Conservation (phyloP, 2,888 invertebrate species). For the Cetonia aurata region DNA sequence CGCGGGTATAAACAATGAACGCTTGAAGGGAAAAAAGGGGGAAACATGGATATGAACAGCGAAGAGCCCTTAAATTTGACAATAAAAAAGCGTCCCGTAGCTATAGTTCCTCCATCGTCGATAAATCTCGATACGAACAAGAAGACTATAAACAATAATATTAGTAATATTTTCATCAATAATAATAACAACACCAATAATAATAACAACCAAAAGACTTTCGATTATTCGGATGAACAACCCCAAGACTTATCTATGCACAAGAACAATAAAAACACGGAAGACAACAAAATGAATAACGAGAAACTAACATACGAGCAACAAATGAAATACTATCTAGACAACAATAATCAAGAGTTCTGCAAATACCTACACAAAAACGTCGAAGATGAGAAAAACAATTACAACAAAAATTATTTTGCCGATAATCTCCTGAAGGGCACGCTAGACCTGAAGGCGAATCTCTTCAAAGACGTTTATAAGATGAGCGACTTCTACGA, state of each 20-base stretch:
- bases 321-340: constrained; percentile 45
- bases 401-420: constrained; percentile 64
- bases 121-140: constrained; percentile 53
- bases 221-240: constrained; percentile 63
- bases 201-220: constrained; percentile 48
- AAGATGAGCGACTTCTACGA: constrained; percentile 60
- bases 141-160: constrained; percentile 50
- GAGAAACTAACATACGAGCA: constrained; percentile 17
- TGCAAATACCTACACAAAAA: constrained; percentile 59
- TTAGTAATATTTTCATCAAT: constrained; percentile 46
- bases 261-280: constrained; percentile 48
- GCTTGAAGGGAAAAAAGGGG: not conserved
- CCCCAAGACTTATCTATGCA: constrained; percentile 65
- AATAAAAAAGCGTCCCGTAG: constrained; percentile 69
- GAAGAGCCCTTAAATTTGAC: constrained; percentile 68
- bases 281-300: constrained; percentile 46
- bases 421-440: constrained; percentile 52
- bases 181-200: constrained; percentile 52
- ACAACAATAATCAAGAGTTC: constrained; percentile 60
- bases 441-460: constrained; percentile 54
- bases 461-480: constrained; percentile 59
- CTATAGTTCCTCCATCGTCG: constrained; percentile 69
- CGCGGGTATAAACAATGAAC: constrained; percentile 21
- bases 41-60: constrained; percentile 28
- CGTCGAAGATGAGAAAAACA: constrained; percentile 63